Base-by-base conservation (phyloP, 2,797 vertebrate species). In the Mycteria americana region DNA sequence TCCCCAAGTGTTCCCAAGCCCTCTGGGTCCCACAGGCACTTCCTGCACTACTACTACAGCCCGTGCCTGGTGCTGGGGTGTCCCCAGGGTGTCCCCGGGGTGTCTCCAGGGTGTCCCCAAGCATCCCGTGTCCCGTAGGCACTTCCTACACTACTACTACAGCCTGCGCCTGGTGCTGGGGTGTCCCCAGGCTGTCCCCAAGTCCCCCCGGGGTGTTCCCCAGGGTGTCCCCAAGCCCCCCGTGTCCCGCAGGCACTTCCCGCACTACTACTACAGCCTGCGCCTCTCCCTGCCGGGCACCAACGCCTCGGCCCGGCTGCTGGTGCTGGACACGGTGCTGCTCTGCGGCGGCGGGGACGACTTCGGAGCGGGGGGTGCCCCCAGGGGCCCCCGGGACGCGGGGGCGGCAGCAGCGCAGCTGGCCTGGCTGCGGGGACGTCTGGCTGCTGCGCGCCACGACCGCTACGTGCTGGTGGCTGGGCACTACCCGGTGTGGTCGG, bases 401-500 rank as follows among this genome's bases (percentile, higher is more conserved):
- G 76, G 57, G 5, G 85, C 98, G 11, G 99, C 99, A 7, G 98
- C 98, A 11, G 97, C 97, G 0, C 99, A 99, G 97, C 96, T 99
- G 80, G 54, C 89, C 50, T 99, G 99, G 99, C 97, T 99, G 89
- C 97, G 97, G 97, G 96, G 98, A 23, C 98, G 99, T 63, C 95
- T 99, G 98, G 98, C 97, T 1, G 95, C 41, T 0, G 98, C 99
- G 18, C 98, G 97, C 50, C 98, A 98, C 0, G 99, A 99, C 96
- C 12, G 17, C 0, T 99, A 99, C 53, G 96, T 99, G 88, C 92
- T 99, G 96, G 98, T 99, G 94, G 99, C 99, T 0, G 99, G 99
- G 1, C 99, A 99, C 97, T 99, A 99, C 95, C 99, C 99, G 0
- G 98, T 99, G 83, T 99, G 99, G 99, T 99, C 99, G 0, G 98